Base-by-base conservation (phyloP, 1,140 invertebrate species). In the Sitodiplosis mosellana region DNA sequence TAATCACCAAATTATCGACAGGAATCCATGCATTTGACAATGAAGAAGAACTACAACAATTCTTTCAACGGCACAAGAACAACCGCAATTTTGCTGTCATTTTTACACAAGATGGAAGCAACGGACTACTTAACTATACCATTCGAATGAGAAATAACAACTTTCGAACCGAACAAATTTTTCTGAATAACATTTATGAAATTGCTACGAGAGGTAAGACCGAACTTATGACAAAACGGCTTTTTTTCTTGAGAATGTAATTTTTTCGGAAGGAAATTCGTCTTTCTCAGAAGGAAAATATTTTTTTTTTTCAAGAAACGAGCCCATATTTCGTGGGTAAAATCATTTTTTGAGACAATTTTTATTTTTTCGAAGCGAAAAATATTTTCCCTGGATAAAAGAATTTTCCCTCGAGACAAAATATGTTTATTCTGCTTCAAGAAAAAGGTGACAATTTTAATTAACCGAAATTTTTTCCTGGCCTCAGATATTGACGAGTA, bases 401-500 rank as follows among this genome's bases (percentile, higher is more conserved):
- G n/a, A n/a, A n/a, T n/a, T n/a, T n/a, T n/a, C n/a, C n/a, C n/a
- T n/a, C n/a, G n/a, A n/a, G n/a, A n/a, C n/a, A n/a, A n/a, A n/a
- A n/a, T n/a, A n/a, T n/a, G n/a, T n/a, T n/a, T n/a, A n/a, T n/a
- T n/a, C n/a, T n/a, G n/a, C n/a, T n/a, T n/a, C n/a, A n/a, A n/a
- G n/a, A n/a, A n/a, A n/a, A n/a, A n/a, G n/a, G n/a, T n/a, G n/a
- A n/a, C n/a, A n/a, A n/a, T n/a, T n/a, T n/a, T n/a, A n/a, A n/a
- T n/a, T n/a, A n/a, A n/a, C n/a, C n/a, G n/a, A n/a, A n/a, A n/a
- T n/a, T n/a, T n/a, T n/a, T 20, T 22, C 38, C 43, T 54, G 49
- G 50, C 5, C n/a, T n/a, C n/a, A n/a, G n/a, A n/a, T n/a, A 52
- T 48, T 11, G 49, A 45, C 33, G 49, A 46, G 33, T 63, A 63